Evolutionary conservation across 2,113 vertebrate genomes (phyloP).

Genomic region (Zapornia atra): DNA sequence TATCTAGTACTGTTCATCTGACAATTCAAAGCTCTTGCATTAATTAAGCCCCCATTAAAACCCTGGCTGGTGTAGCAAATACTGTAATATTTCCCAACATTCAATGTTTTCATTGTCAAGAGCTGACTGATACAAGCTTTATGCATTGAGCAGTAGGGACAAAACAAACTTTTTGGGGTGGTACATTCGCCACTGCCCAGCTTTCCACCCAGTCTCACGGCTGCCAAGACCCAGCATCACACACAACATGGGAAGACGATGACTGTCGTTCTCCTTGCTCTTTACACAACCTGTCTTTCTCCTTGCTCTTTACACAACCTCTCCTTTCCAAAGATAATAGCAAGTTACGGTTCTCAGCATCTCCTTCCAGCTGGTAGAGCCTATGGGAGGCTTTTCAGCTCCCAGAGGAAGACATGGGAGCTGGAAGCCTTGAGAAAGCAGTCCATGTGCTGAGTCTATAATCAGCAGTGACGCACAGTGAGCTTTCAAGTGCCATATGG

Average conservation of each 20-base stretch:
- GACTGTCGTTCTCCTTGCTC: background rate
- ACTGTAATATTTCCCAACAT: background rate
- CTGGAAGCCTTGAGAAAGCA: background rate
- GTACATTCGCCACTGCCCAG: background rate
- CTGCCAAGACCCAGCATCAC: background rate
- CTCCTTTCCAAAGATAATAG: background rate
- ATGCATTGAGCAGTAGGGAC: background rate
- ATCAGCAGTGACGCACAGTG: background rate
- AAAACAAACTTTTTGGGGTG: background rate
- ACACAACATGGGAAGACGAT: accelerated
- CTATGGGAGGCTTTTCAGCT: background rate
- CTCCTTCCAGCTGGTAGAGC: constrained; percentile 8
- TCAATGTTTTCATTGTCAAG: background rate
- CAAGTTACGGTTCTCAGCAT: accelerated
- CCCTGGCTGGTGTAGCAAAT: background rate
- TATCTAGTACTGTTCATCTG: background rate
- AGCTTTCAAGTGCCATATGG: background rate
- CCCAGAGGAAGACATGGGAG: background rate
- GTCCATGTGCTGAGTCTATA: background rate
- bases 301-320: accelerated
- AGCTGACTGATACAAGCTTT: background rate
- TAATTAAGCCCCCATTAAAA: constrained; percentile 28
- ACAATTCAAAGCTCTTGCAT: background rate
- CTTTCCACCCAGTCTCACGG: background rate
- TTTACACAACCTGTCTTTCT: background rate